phyloP scores from a whole-genome alignment of 2,888 invertebrate species.

The Melanchra persicariae region DNA sequence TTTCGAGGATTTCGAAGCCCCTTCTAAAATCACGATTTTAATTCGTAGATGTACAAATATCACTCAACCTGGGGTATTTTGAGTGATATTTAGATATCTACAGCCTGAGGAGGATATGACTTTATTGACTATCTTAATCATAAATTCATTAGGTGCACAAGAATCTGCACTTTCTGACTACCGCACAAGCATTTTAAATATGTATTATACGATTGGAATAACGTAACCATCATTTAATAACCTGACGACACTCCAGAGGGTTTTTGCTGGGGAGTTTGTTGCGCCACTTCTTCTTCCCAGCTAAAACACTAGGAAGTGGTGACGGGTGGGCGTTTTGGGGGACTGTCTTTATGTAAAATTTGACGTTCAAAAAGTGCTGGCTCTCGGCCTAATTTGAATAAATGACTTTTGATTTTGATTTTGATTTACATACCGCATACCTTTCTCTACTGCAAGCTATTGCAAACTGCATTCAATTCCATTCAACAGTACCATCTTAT shows the following conservation, averaged over 20 bases:
- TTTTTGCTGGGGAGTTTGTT: no score
- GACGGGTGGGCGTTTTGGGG: no score
- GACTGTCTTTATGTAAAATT: no score
- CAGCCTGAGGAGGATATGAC: no score
- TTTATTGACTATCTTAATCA: no score
- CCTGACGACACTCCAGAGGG: constrained; percentile 5
- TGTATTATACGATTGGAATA: not conserved
- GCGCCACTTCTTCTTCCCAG: no score
- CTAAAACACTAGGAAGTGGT: no score
- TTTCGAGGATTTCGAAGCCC: not conserved
- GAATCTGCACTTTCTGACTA: not conserved
- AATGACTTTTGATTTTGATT: no score
- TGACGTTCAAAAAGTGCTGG: no score
- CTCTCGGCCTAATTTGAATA: no score
- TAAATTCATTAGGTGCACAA: no score
- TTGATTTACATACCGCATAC: constrained; percentile 1
- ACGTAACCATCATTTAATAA: constrained; percentile 7
- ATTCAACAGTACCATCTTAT: constrained; percentile 7
- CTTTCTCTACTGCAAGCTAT: constrained; percentile 17
- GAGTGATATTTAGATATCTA: no score
- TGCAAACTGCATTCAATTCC: not conserved
- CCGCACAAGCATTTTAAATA: not conserved
- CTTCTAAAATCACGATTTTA: not conserved
- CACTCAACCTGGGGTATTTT: not conserved
- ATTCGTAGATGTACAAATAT: not conserved